phyloP scores from a whole-genome alignment of 2,113 vertebrate species.

The Gallinago media region DNA sequence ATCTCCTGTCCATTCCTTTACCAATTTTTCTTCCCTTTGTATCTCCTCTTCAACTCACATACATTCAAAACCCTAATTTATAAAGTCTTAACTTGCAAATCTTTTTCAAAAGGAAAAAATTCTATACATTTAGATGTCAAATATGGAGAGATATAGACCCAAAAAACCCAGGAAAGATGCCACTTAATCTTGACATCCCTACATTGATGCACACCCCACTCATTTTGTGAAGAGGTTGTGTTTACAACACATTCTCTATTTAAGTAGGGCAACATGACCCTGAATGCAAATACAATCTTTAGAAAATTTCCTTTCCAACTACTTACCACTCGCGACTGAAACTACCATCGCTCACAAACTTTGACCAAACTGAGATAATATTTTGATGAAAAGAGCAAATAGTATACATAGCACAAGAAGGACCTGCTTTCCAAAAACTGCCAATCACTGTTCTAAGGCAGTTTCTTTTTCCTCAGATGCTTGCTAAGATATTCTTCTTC shows the following conservation, averaged over 20 bases:
- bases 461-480: background rate
- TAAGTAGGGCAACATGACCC: background rate
- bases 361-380: background rate
- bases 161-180: background rate
- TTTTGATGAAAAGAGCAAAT: background rate
- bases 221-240: background rate
- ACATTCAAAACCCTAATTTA: background rate
- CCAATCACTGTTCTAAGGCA: background rate
- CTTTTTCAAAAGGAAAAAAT: background rate
- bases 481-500: background rate
- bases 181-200: background rate
- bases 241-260: rapidly evolving
- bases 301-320: background rate
- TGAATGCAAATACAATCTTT: background rate
- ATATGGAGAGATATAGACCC: background rate
- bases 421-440: background rate
- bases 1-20: background rate
- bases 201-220: background rate
- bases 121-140: background rate
- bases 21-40: background rate
- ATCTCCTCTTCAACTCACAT: background rate
- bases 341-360: background rate
- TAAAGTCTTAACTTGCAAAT: background rate
- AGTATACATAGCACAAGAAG: background rate
- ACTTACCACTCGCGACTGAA: background rate